Evolutionary conservation across 2,797 vertebrate species (phyloP).

Genomic region (Acropternis orthonyx): DNA sequence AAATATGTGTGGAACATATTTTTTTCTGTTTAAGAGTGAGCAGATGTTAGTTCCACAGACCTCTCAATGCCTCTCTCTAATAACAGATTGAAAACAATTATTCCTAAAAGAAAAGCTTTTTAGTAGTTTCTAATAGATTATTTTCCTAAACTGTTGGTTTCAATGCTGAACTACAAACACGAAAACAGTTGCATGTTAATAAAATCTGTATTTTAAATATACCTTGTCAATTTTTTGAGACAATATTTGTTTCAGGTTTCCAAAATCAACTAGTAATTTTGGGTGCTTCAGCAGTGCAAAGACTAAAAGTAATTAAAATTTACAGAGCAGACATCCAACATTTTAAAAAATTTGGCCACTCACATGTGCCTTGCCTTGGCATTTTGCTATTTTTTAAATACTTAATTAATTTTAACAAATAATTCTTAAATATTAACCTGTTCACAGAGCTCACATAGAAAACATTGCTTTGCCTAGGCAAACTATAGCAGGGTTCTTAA

Average conservation of each 20-base stretch:
- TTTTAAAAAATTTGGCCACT: not conserved
- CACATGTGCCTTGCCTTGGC: not conserved
- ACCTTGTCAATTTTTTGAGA: not conserved
- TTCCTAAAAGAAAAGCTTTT: constrained; percentile 5
- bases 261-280: not conserved
- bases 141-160: not conserved
- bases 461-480: not conserved
- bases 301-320: not conserved
- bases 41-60: constrained; percentile 20
- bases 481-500: not conserved
- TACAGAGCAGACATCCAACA: not conserved
- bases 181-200: not conserved
- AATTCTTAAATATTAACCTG: not conserved
- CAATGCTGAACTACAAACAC: not conserved
- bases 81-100: constrained; percentile 19
- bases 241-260: not conserved
- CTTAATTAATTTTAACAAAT: not conserved
- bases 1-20: not conserved
- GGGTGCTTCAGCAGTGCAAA: not conserved
- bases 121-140: not conserved
- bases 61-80: not conserved
- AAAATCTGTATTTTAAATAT: not conserved
- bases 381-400: not conserved
- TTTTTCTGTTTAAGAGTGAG: constrained; percentile 4
- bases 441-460: not conserved